phyloP scores from a whole-genome alignment of 2,113 vertebrate species.

The Plotosus lineatus region DNA sequence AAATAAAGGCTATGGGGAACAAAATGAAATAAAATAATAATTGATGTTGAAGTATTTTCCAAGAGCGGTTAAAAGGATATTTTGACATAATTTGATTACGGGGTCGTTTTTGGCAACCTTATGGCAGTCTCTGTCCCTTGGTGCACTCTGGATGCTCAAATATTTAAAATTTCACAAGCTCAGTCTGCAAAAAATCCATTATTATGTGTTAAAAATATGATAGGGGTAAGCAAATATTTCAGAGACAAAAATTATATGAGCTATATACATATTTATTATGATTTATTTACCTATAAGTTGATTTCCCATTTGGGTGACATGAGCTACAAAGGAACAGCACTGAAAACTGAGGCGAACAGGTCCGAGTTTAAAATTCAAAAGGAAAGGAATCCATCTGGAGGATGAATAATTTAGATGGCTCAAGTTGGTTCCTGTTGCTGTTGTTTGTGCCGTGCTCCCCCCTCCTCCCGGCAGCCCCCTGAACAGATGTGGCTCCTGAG shows the following conservation, averaged over 20 bases:
- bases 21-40: conserved; percentile 21
- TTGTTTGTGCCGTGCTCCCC: conserved; percentile 83
- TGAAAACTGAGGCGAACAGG: conserved; percentile 58
- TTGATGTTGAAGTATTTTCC: conserved; percentile 68
- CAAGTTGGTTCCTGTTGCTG: conserved; percentile 99
- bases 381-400: conserved; percentile 97
- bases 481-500: conserved; percentile 74
- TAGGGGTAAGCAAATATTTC: not conserved
- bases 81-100: conserved; percentile 91
- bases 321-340: conserved; percentile 43
- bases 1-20: not conserved
- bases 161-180: conserved; percentile 99
- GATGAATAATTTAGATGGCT: conserved; percentile 99
- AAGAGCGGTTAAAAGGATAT: conserved; percentile 83
- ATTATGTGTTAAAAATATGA: not conserved
- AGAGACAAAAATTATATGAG: not conserved
- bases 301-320: conserved; percentile 63
- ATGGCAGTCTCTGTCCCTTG: conserved; percentile 87
- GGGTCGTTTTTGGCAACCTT: conserved; percentile 92
- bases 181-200: conserved; percentile 70
- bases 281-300: conserved; percentile 56
- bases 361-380: conserved; percentile 79
- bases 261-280: not conserved
- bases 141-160: conserved; percentile 92
- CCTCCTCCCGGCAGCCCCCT: conserved; percentile 57